Evolutionary conservation across 2,888 invertebrate species (phyloP).

Genomic region (Caenorhabditis zanzibari): DNA sequence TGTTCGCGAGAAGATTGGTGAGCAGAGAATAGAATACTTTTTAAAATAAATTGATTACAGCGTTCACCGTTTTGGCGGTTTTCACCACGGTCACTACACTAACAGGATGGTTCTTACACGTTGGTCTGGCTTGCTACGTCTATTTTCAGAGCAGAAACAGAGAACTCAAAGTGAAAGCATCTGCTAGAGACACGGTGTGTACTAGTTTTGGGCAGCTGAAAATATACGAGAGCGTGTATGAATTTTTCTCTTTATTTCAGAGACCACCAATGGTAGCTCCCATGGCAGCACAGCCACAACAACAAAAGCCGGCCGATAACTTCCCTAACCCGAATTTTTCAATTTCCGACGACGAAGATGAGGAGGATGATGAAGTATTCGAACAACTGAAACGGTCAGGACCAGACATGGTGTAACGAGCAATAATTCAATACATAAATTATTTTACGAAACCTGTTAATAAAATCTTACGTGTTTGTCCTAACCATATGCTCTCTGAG

Average conservation of each 20-base stretch:
- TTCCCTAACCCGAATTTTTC: slow-evolving; percentile 69
- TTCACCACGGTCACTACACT: slow-evolving; percentile 61
- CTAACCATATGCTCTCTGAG: not conserved
- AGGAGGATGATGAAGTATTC: slow-evolving; percentile 56
- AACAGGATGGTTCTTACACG: slow-evolving; percentile 65
- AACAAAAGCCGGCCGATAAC: slow-evolving; percentile 20
- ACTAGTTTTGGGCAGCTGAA: slow-evolving; percentile 1
- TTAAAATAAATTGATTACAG: slow-evolving; percentile 34
- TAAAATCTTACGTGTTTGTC: slow-evolving; percentile 1
- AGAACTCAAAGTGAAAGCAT: slow-evolving; percentile 53
- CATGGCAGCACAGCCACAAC: slow-evolving; percentile 2
- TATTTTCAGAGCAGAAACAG: slow-evolving; percentile 67
- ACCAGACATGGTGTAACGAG: slow-evolving; percentile 55
- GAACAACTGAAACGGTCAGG: slow-evolving; percentile 39
- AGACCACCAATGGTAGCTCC: slow-evolving; percentile 49
- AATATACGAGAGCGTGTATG: not conserved
- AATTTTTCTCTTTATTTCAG: slow-evolving; percentile 18
- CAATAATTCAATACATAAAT: not conserved
- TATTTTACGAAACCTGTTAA: not conserved
- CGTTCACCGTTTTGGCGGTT: slow-evolving; percentile 57
- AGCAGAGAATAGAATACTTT: not conserved
- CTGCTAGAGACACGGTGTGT: slow-evolving; percentile 33
- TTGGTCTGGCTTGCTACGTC: slow-evolving; percentile 59
- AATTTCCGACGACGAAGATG: slow-evolving; percentile 67
- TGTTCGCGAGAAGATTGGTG: slow-evolving; percentile 52